phyloP scores from a whole-genome alignment of 2,888 invertebrate species.

The Epiblema foenella region DNA sequence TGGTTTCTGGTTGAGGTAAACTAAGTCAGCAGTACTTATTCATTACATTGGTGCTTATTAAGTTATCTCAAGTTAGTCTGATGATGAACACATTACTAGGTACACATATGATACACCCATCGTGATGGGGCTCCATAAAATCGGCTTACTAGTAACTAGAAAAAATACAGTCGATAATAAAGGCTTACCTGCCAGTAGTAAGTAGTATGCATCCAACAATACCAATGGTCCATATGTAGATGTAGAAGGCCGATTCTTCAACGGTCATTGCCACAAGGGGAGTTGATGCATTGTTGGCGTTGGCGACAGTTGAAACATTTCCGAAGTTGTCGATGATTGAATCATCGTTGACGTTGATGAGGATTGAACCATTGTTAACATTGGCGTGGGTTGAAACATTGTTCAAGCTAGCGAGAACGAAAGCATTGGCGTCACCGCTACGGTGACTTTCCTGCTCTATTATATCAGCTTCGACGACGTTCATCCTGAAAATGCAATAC shows the following conservation, averaged over 20 bases:
- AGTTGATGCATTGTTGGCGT: background rate
- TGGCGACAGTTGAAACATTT: background rate
- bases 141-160: no score
- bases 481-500: slow-evolving; percentile 72
- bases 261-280: slow-evolving; percentile 52
- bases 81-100: no score
- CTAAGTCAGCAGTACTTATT: no score
- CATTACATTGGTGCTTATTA: no score
- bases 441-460: slow-evolving; percentile 12
- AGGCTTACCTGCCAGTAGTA: slow-evolving; percentile 79
- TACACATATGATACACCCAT: no score
- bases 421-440: background rate
- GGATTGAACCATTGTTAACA: background rate
- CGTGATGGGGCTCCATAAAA: no score
- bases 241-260: slow-evolving; percentile 66
- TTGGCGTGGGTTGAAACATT: slow-evolving; percentile 42
- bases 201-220: slow-evolving; percentile 85
- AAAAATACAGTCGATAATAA: no score
- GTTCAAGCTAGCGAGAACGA: background rate
- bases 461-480: slow-evolving; percentile 61
- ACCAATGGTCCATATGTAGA: slow-evolving; percentile 85
- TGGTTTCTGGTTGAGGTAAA: no score
- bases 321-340: background rate
- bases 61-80: no score
- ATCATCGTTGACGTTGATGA: background rate